These are phyloP conservation scores for Drosophila atroscutellata DNA, from an alignment of 2,888 invertebrate species.

Conservation along the genomic window DNA sequence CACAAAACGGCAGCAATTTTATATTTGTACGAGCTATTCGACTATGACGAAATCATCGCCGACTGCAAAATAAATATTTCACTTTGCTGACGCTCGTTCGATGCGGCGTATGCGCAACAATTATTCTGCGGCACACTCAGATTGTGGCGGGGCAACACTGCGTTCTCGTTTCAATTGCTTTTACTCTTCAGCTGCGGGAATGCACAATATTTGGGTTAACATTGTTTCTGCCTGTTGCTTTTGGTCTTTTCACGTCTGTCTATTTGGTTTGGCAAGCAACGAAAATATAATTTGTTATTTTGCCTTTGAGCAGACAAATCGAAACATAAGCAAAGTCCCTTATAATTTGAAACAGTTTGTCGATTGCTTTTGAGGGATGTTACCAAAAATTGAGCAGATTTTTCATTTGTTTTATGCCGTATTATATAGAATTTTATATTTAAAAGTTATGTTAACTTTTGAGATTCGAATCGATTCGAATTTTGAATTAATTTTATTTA, in stretches of 20 bases:
- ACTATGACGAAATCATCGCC: constrained; percentile 66
- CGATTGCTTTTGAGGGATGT: not conserved
- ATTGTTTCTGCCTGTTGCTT: constrained; percentile 47
- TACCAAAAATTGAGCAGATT: not conserved
- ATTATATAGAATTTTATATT: not conserved
- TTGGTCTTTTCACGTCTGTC: constrained; percentile 59
- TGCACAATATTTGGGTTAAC: constrained; percentile 72
- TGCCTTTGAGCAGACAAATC: constrained; percentile 9
- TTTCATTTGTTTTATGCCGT: not conserved
- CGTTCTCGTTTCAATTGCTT: constrained; percentile 39
- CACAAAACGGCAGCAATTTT: constrained; percentile 18
- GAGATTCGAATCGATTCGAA: no score
- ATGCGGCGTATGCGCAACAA: constrained; percentile 59
- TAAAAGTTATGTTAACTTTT: not conserved
- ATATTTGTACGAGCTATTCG: constrained; percentile 47
- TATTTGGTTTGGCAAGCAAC: constrained; percentile 24
- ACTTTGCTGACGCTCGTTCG: constrained; percentile 43
- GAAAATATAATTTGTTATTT: constrained; percentile 39
- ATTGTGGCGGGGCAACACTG: not conserved
- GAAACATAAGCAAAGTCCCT: constrained; percentile 10
- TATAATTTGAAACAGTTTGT: not conserved
- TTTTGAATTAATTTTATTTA: not conserved
- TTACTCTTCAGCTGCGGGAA: constrained; percentile 42
- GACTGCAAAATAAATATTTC: constrained; percentile 53
- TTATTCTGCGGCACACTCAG: constrained; percentile 32